phyloP scores from a whole-genome alignment of 2,113 vertebrate species.

The Columba janthina region DNA sequence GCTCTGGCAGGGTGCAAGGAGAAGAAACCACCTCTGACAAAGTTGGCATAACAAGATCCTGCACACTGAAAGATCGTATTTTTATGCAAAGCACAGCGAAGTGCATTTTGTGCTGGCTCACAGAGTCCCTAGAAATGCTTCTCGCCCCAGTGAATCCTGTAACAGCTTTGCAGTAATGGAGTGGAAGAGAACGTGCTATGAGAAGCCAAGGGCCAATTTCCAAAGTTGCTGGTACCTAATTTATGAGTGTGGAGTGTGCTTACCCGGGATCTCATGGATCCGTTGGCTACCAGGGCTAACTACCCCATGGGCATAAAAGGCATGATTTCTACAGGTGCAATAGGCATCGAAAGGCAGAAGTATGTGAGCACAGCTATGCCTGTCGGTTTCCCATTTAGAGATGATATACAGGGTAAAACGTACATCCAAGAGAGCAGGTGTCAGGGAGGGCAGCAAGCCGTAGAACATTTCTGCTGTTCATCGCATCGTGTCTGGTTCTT shows the following conservation, averaged over 20 bases:
- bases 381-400: neutral
- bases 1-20: neutral
- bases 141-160: neutral
- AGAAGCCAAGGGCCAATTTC: slow-evolving; percentile 39
- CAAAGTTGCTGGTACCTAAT: slow-evolving; percentile 37
- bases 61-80: neutral
- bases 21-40: neutral
- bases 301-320: neutral
- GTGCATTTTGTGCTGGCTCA: neutral
- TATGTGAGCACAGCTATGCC: neutral
- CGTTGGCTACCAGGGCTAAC: neutral
- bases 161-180: neutral
- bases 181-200: slow-evolving; percentile 13
- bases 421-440: slow-evolving; percentile 32
- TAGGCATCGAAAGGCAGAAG: neutral
- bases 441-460: neutral
- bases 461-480: neutral
- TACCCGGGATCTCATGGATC: neutral
- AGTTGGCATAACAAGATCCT: neutral
- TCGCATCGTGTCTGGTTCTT: neutral
- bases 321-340: slow-evolving; percentile 37
- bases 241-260: slow-evolving; percentile 30
- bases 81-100: neutral
- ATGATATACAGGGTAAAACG: slow-evolving; percentile 18
- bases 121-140: neutral